phyloP scores from a whole-genome alignment of 2,797 vertebrate species.

The Malacoraja senta region DNA sequence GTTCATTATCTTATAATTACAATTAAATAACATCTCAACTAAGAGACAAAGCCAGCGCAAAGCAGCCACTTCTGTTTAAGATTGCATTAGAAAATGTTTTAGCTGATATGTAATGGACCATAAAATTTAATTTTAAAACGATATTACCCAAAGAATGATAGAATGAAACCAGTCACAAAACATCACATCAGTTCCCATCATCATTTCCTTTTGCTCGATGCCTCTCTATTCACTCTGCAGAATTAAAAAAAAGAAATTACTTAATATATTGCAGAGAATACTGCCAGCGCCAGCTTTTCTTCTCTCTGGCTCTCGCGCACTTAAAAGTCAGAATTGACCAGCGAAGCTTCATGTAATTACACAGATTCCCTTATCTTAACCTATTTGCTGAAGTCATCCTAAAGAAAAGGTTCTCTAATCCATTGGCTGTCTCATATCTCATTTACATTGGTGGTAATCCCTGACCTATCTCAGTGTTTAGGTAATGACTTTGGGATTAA shows the following conservation, averaged over 20 bases:
- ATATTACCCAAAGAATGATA: conserved; percentile 78
- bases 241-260: conserved; percentile 62
- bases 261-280: conserved; percentile 56
- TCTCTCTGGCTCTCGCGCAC: conserved; percentile 54
- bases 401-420: conserved; percentile 64
- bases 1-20: conserved; percentile 86
- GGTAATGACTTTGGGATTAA: conserved; percentile 67
- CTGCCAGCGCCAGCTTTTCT: conserved; percentile 53
- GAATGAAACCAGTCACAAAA: conserved; percentile 72
- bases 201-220: conserved; percentile 63
- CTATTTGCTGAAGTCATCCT: conserved; percentile 70
- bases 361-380: conserved; percentile 77
- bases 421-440: conserved; percentile 66
- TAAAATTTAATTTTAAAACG: conserved; percentile 98
- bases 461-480: conserved; percentile 62
- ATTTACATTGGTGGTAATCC: conserved; percentile 74
- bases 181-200: conserved; percentile 59
- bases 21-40: conserved; percentile 79
- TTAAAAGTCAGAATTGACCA: conserved; percentile 77
- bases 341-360: conserved; percentile 75
- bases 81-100: conserved; percentile 78
- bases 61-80: conserved; percentile 77
- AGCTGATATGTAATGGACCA: conserved; percentile 85
- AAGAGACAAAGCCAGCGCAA: conserved; percentile 68
- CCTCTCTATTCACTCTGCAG: conserved; percentile 62